Evolutionary conservation across 2,113 vertebrate species (phyloP).

Genomic region (Pantherophis guttatus): DNA sequence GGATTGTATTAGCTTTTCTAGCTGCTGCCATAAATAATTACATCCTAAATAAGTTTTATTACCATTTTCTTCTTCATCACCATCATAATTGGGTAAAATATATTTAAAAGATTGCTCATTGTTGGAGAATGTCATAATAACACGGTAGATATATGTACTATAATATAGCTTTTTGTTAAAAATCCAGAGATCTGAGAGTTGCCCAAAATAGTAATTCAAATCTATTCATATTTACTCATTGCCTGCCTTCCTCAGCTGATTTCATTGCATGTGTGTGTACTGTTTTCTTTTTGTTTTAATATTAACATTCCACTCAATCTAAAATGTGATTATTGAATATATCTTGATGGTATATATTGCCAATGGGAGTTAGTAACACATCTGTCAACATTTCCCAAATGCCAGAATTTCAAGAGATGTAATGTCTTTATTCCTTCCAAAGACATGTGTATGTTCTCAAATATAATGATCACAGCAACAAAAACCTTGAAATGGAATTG

Average conservation of each 20-base stretch:
- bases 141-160: neutral
- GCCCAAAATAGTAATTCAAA: neutral
- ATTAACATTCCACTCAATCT: neutral
- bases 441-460: neutral
- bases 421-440: constrained; percentile 7
- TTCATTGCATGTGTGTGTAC: neutral
- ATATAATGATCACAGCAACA: neutral
- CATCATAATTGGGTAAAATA: neutral
- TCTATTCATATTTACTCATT: neutral
- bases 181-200: neutral
- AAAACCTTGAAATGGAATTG: constrained; percentile 9
- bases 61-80: neutral
- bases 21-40: neutral
- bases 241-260: neutral
- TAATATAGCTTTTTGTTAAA: neutral
- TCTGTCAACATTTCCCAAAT: constrained; percentile 19
- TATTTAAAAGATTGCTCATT: neutral
- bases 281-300: neutral
- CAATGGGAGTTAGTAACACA: constrained; percentile 4
- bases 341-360: constrained; percentile 7
- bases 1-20: neutral
- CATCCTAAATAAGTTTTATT: neutral
- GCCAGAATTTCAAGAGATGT: constrained; percentile 18
- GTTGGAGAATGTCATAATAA: neutral
- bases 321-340: constrained; percentile 25